These are phyloP conservation scores for Podiceps cristatus DNA, from an alignment of 2,113 vertebrate species.

Conservation along the genomic window DNA sequence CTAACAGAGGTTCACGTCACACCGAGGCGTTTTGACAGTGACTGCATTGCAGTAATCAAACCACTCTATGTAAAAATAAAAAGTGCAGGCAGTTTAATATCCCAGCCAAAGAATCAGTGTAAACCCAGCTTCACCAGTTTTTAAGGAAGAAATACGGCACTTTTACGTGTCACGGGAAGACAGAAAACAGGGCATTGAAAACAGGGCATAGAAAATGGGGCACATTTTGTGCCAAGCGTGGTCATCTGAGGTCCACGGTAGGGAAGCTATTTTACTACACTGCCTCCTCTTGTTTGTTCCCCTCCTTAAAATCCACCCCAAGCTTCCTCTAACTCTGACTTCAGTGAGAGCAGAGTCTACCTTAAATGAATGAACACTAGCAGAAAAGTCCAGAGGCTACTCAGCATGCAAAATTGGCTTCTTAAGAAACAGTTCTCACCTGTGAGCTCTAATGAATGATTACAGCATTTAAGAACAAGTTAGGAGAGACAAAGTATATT, in stretches of 20 bases:
- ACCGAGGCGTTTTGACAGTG: not conserved
- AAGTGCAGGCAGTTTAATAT: not conserved
- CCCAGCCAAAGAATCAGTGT: not conserved
- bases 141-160: not conserved
- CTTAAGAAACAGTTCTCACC: not conserved
- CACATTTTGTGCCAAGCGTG: not conserved
- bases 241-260: not conserved
- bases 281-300: not conserved
- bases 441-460: slow-evolving; percentile 12
- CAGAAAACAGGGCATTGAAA: not conserved
- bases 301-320: not conserved
- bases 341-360: not conserved
- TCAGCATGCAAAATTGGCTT: not conserved
- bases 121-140: not conserved
- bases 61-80: not conserved
- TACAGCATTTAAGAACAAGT: not conserved
- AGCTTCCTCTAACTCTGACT: not conserved
- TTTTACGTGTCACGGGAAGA: not conserved
- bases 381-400: not conserved
- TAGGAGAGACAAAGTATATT: not conserved
- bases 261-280: not conserved
- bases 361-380: not conserved
- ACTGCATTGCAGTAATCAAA: slow-evolving; percentile 31
- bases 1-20: not conserved
- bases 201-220: not conserved